Base-by-base conservation (phyloP, 2,888 invertebrate species). In the Latrodectus hesperus region DNA sequence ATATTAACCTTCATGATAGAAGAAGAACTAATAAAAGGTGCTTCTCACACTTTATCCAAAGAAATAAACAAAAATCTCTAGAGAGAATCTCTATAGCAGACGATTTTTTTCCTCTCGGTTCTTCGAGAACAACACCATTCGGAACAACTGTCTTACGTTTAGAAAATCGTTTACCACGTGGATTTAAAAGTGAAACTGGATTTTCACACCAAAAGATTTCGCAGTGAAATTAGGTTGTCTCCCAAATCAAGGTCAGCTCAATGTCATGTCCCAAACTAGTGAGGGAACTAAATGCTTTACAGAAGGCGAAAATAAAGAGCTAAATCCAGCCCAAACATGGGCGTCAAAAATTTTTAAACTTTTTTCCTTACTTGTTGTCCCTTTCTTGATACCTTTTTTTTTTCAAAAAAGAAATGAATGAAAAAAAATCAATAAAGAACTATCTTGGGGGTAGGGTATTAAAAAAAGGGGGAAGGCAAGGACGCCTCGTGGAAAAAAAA, bases 281-380 rank as follows among this genome's bases (percentile, higher is more conserved):
- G n/a, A 60, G n/a, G 60, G 60, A 60, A 60, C 60, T 60, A 60
- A 60, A 60, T 60, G 60, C 14, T 60, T 60, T 60, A 16, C n/a
- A 38, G 38, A 38, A 38, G 38, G 12, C 60, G 14, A 60, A 11
- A 12, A 60, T 16, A 12, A 60, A 60, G n/a, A 60, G n/a, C 60
- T n/a, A 60, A 60, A 60, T 60, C 60, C 60, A 60, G 60, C n/a
- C 38, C 38, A n/a, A n/a, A 60, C n/a, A 60, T 60, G 60, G 60
- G 60, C 60, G 60, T 60, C n/a, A 60, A 60, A 60, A 60, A 16
- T 60, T 60, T 16, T 16, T 5, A 12, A 16, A 16, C n/a, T 60
- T 55, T 55, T 55, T 55, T 55, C 16, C n/a, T 60, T 60, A 16
- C 60, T 60, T 60, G 14, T 60, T 60, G 60, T n/a, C 12, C 12